These are phyloP conservation scores for Alauda arvensis DNA, from an alignment of 2,797 vertebrate species.

Conservation along the genomic window DNA sequence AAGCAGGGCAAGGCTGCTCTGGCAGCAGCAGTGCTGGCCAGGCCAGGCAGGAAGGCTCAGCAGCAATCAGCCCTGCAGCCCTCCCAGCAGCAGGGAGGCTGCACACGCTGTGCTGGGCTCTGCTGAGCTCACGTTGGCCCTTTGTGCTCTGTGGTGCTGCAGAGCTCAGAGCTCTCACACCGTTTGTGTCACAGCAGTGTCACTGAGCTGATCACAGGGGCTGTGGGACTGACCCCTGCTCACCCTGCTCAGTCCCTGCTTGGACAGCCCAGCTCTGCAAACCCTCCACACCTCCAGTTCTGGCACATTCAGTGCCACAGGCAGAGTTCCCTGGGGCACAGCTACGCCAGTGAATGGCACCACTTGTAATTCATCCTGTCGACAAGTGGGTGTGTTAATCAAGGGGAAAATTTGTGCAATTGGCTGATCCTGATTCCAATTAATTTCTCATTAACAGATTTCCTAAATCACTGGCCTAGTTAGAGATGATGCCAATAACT, in stretches of 20 bases:
- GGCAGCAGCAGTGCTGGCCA: background rate
- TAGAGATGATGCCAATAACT: constrained; percentile 36
- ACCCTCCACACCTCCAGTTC: fast-evolving
- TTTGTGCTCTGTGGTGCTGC: background rate
- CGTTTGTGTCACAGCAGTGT: background rate
- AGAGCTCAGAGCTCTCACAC: fast-evolving
- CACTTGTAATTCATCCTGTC: constrained; percentile 31
- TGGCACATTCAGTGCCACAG: background rate
- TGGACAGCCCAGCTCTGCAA: background rate
- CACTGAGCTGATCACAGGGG: background rate
- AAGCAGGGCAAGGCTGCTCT: background rate
- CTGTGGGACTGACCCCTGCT: background rate
- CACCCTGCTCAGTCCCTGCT: background rate
- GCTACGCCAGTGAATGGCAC: background rate
- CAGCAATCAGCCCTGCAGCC: background rate
- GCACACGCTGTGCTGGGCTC: fast-evolving
- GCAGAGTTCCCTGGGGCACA: background rate
- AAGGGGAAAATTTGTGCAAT: constrained; percentile 53
- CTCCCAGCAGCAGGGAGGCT: background rate
- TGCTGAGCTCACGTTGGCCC: no score
- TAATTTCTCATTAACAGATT: constrained; percentile 59
- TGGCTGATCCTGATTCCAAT: constrained; percentile 52
- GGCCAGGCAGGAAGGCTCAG: fast-evolving
- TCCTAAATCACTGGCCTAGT: constrained; percentile 40
- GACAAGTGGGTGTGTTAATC: constrained; percentile 44